These are phyloP conservation scores for Epizoanthus illoricatus DNA, from an alignment of 92 coral and sea anemone species.

Conservation along the genomic window DNA sequence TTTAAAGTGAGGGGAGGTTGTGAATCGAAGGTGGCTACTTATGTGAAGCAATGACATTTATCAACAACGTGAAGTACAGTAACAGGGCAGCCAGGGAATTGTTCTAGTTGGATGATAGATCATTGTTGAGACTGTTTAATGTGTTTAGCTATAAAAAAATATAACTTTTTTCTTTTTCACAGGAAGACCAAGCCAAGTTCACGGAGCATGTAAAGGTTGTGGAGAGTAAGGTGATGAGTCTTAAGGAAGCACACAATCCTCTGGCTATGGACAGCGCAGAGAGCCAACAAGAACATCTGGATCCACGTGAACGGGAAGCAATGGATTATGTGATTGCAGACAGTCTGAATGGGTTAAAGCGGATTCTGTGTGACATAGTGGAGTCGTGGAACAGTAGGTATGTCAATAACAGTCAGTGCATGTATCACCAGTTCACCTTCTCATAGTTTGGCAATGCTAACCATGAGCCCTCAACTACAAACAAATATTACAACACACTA, in stretches of 20 bases:
- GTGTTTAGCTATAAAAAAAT: neutral
- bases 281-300: constrained; percentile 37
- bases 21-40: no score
- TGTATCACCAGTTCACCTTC: no score
- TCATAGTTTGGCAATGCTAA: no score
- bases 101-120: no score
- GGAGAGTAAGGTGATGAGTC: constrained; percentile 79
- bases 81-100: no score
- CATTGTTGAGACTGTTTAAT: no score
- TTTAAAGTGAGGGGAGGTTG: no score
- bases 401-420: neutral
- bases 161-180: neutral
- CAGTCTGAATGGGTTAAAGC: constrained; percentile 86
- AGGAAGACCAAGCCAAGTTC: constrained; percentile 74
- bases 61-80: no score
- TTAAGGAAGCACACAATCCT: constrained; percentile 63
- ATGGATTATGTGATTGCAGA: constrained; percentile 93
- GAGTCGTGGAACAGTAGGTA: constrained; percentile 89
- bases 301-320: constrained; percentile 73
- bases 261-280: constrained; percentile 43
- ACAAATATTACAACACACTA: no score
- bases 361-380: constrained; percentile 83
- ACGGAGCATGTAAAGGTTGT: constrained; percentile 78
- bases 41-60: no score
- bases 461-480: no score